Evolutionary conservation across 2,888 invertebrate genomes (phyloP).

Genomic region (Noctua comes): DNA sequence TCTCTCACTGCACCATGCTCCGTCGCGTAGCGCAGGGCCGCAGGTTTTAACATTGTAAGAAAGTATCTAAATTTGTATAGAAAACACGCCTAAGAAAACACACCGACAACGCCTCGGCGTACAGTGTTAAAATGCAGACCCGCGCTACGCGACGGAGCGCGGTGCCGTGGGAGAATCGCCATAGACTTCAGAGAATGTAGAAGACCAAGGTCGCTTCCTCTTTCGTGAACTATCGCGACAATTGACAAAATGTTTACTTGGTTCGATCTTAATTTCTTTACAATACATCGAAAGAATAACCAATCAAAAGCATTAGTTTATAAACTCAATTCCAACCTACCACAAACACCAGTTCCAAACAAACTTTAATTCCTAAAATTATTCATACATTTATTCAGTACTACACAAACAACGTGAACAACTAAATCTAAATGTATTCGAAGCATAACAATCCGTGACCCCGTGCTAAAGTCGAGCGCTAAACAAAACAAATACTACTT

Average conservation of each 20-base stretch:
- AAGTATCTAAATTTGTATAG: too few species aligned
- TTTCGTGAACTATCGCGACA: not conserved
- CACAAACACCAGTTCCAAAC: constrained; percentile 15
- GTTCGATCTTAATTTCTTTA: not conserved
- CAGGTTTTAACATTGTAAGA: too few species aligned
- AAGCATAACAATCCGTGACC: constrained; percentile 58
- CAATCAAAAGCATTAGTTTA: not conserved
- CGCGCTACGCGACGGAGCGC: too few species aligned
- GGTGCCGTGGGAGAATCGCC: too few species aligned
- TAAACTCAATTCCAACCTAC: constrained; percentile 3
- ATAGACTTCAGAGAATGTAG: not conserved
- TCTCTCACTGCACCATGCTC: too few species aligned
- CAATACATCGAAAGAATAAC: not conserved
- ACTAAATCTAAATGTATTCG: constrained; percentile 50
- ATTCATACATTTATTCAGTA: constrained; percentile 25
- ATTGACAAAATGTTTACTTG: not conserved
- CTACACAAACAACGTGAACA: constrained; percentile 37
- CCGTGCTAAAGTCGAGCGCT: constrained; percentile 52
- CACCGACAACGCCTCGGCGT: too few species aligned
- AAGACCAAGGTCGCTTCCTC: not conserved
- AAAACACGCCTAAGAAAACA: too few species aligned
- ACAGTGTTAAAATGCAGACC: too few species aligned
- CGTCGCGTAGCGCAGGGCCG: too few species aligned
- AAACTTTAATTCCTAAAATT: constrained; percentile 18
- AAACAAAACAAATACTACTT: constrained; percentile 52